Evolutionary conservation across 1,140 invertebrate species (phyloP), one percentile per base, ranked within the genome.

Genomic region (Arion vulgaris): DNA sequence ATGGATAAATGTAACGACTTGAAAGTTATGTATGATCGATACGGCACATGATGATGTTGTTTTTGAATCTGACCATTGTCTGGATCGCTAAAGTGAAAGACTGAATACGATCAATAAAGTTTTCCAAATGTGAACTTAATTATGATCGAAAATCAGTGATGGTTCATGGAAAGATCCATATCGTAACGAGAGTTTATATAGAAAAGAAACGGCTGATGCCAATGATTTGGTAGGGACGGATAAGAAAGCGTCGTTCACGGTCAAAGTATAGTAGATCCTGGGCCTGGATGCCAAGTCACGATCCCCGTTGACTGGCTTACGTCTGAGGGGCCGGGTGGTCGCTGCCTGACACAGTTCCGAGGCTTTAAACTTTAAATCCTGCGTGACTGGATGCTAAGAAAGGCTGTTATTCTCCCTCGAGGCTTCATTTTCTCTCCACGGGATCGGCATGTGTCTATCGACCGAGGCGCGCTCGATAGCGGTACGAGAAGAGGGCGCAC

Each of bases 331-430:
- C 73, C 73, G 73, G 73, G 73, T 75, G 73, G 73, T 32, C 73
- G 41, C 73, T 53, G 28, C 53, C 73, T 9, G 28, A 75, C 73
- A 75, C 73, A 75, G 32, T 53, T 51, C 73, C 45, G 13, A 45
- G 41, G 73, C 73, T 75, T 75, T 75, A 75, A 75, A 75, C 39
- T 75, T 75, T 75, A 75, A 75, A 53, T n/a, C 73, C 53, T 41
- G 38, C 73, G 73, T 75, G 73, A 75, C 73, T 75, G 45, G 73
- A 26, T n/a, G 41, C 39, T 23, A 9, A 2, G 73, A 28, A 75
- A 51, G 73, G 73, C 73, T 75, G 73, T 75, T 75, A 75, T 75
- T n/a, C 73, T 75, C 73, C 45, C 39, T 45, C n/a, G 2, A 41
- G 39, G 73, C 45, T 75, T 75, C 45, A 75, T 75, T 75, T 75